Conservation (phyloP, 2,888 invertebrate species). For the Idaea biselata region DNA sequence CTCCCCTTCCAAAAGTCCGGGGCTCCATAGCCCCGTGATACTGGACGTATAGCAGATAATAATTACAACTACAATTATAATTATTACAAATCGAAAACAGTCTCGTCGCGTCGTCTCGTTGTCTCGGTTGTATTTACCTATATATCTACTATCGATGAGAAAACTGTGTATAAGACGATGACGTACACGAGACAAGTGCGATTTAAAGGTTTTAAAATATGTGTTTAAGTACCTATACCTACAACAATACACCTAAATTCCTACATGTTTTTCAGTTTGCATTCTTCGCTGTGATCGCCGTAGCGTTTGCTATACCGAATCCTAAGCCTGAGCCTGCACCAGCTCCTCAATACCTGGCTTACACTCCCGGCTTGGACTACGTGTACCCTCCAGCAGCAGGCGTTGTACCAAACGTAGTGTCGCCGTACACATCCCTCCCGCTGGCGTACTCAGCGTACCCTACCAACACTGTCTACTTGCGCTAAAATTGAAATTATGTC, state of each 20-base stretch:
- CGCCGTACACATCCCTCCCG: background rate
- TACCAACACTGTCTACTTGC: slow-evolving; percentile 38
- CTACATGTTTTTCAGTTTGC: slow-evolving; percentile 59
- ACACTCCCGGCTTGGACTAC: slow-evolving; percentile 54
- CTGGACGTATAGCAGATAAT: no score
- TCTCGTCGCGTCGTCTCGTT: no score
- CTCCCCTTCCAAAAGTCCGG: no score
- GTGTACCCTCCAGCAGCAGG: slow-evolving; percentile 44
- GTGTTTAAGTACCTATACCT: background rate
- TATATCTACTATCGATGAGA: no score
- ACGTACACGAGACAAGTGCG: no score
- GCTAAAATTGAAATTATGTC: slow-evolving; percentile 25
- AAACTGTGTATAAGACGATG: no score
- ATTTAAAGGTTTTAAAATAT: no score
- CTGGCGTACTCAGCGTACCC: slow-evolving; percentile 46
- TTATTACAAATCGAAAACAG: no score
- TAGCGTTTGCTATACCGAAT: slow-evolving; percentile 70
- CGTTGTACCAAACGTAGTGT: slow-evolving; percentile 9
- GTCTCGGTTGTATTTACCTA: no score
- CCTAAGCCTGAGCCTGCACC: slow-evolving; percentile 48
- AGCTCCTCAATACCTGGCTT: slow-evolving; percentile 45
- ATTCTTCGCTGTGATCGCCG: slow-evolving; percentile 72
- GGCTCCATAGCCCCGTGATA: no score
- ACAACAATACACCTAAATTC: background rate
- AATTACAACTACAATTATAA: no score